Conservation (phyloP, 2,888 invertebrate genomes). For the Saturnia pavonia region DNA sequence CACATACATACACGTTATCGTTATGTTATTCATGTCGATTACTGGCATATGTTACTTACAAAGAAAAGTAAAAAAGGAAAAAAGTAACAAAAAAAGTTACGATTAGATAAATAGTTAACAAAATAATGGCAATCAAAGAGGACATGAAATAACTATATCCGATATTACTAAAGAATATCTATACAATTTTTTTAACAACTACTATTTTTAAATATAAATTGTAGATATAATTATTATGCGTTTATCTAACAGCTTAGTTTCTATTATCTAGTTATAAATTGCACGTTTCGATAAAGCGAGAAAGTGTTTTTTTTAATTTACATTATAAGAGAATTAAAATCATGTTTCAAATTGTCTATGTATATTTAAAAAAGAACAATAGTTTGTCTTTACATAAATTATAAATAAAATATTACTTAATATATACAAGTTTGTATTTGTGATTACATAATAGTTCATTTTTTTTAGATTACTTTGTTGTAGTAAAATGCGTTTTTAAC, state of each 20-base stretch:
- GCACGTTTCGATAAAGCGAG: constrained; percentile 80
- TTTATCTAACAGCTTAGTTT: constrained; percentile 60
- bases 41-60: constrained; percentile 73
- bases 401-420: neutral
- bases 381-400: neutral
- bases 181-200: constrained; percentile 46
- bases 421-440: neutral
- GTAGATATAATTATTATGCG: constrained; percentile 58
- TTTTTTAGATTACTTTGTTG: neutral
- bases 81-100: constrained; percentile 62
- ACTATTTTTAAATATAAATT: constrained; percentile 30
- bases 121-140: constrained; percentile 62
- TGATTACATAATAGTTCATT: neutral
- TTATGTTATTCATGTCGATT: constrained; percentile 43
- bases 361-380: neutral
- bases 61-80: constrained; percentile 45
- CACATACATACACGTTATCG: constrained; percentile 52
- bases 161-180: constrained; percentile 40
- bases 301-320: constrained; percentile 49
- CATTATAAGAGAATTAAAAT: constrained; percentile 38
- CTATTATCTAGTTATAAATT: constrained; percentile 75
- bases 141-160: constrained; percentile 20
- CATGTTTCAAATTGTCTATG: constrained; percentile 14
- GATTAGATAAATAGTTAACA: constrained; percentile 80
- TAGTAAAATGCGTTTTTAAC: no score